These are phyloP conservation scores for Acleris holmiana DNA, from an alignment of 2,888 invertebrate species.

Conservation along the genomic window DNA sequence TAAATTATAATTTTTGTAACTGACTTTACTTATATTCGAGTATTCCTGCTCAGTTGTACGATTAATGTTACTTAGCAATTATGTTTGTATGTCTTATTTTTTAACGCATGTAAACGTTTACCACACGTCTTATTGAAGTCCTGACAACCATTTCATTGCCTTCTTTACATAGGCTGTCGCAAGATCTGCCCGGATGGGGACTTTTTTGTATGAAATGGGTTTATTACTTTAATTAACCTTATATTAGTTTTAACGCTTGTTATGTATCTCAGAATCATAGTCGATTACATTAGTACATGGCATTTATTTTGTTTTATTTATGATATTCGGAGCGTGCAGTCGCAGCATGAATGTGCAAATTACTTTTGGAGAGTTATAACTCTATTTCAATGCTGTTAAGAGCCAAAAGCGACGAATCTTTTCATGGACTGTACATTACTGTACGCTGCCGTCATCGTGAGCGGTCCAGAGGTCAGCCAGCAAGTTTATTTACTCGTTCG, in stretches of 20 bases:
- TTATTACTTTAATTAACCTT: conserved; percentile 46
- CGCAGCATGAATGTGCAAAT: too few species aligned
- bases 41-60: conserved; percentile 64
- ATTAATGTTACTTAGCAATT: conserved; percentile 39
- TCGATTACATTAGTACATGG: conserved; percentile 32
- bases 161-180: conserved; percentile 45
- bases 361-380: too few species aligned
- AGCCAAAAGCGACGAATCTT: too few species aligned
- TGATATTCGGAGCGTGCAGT: background rate
- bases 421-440: too few species aligned
- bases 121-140: conserved; percentile 41
- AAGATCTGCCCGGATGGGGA: conserved; percentile 66
- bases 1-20: conserved; percentile 72
- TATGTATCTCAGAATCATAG: conserved; percentile 38
- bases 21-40: conserved; percentile 61
- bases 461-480: conserved; percentile 15
- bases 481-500: conserved; percentile 15
- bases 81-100: conserved; percentile 33
- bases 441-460: too few species aligned
- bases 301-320: conserved; percentile 37
- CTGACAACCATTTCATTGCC: conserved; percentile 58
- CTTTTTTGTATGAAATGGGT: conserved; percentile 82
- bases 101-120: conserved; percentile 17
- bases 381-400: too few species aligned
- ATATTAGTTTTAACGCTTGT: conserved; percentile 45